These are phyloP conservation scores for Drosophila willistoni DNA, from an alignment of 1,140 invertebrate species.

Conservation along the genomic window DNA sequence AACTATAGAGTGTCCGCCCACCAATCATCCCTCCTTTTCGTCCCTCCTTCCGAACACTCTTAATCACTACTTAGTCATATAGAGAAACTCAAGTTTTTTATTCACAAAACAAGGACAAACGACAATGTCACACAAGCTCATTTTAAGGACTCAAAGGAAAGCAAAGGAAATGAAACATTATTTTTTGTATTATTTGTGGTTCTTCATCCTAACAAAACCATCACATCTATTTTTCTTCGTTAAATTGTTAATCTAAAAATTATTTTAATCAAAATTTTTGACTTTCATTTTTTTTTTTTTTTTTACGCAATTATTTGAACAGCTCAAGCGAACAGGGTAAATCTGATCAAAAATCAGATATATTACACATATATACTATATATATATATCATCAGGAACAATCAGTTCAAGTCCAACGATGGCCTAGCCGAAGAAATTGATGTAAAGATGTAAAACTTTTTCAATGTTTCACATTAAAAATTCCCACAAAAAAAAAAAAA, in stretches of 20 bases:
- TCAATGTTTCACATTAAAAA: neutral
- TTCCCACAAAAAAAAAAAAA: too few species aligned
- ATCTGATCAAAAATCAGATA: conserved; percentile 14
- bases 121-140: conserved; percentile 24
- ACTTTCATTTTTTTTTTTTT: conserved; percentile 1
- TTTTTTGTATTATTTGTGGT: neutral
- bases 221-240: neutral
- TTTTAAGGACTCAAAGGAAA: conserved; percentile 12
- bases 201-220: neutral
- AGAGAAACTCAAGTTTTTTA: too few species aligned
- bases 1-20: conserved; percentile 23
- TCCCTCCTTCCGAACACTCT: neutral
- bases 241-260: neutral
- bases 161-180: neutral
- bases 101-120: neutral
- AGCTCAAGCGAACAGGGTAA: neutral
- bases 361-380: too few species aligned
- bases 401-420: neutral
- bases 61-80: conserved; percentile 8
- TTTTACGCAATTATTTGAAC: neutral
- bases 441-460: neutral
- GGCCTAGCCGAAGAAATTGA: neutral
- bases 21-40: neutral
- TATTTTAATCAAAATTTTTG: neutral
- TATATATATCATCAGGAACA: conserved; percentile 7